phyloP scores from a whole-genome alignment of 1,140 invertebrate species.

The Pogonomyrmex barbatus region DNA sequence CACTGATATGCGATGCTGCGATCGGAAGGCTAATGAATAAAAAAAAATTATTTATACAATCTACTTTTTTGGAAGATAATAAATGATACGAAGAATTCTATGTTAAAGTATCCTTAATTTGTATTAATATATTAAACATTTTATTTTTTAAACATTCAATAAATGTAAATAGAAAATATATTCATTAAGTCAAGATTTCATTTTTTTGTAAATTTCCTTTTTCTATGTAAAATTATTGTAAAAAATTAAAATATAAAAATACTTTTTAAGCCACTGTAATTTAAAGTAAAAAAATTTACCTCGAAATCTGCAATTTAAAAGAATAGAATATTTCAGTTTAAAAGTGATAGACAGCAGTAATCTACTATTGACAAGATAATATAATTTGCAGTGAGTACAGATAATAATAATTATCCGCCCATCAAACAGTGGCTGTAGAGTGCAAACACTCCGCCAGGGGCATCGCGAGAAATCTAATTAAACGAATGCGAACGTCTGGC shows the following conservation, averaged over 20 bases:
- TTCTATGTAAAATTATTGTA: not conserved
- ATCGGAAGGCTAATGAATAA: not conserved
- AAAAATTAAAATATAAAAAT: not conserved
- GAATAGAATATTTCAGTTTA: not conserved
- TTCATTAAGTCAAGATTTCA: no score
- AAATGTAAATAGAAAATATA: no score
- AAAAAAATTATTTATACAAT: not conserved
- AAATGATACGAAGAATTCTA: not conserved
- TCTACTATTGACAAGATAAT: not conserved
- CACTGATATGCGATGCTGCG: not conserved
- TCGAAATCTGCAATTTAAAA: not conserved
- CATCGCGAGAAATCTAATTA: conserved; percentile 45
- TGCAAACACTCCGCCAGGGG: not conserved
- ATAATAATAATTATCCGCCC: conserved; percentile 15
- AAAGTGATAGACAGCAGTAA: not conserved
- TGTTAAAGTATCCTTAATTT: not conserved
- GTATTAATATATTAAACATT: not conserved
- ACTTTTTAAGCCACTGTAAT: not conserved
- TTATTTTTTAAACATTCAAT: not conserved
- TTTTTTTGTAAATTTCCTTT: not conserved
- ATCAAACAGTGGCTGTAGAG: conserved; percentile 9
- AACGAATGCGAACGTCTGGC: conserved; percentile 36
- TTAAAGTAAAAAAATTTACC: not conserved
- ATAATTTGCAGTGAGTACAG: not conserved
- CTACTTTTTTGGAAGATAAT: not conserved